Conservation (phyloP, 2,888 invertebrate species). For the Rhimphoctona megacephalus region DNA sequence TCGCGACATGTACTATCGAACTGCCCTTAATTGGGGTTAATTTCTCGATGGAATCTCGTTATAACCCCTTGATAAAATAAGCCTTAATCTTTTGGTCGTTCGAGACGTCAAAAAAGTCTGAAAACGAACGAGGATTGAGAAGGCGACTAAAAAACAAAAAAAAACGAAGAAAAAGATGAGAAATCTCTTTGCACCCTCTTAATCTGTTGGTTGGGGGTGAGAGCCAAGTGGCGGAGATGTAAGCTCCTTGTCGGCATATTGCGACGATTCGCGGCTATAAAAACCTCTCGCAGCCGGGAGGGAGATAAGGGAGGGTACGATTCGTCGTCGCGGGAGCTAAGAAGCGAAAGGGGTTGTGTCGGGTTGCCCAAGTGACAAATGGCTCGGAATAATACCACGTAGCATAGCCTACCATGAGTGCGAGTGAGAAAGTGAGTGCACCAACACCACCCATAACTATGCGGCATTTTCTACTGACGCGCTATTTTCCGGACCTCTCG, state of each 20-base stretch:
- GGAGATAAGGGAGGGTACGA: constrained; percentile 59
- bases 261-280: constrained; percentile 84
- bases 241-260: constrained; percentile 84
- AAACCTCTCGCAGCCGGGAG: constrained; percentile 76
- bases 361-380: constrained; percentile 82
- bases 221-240: constrained; percentile 72
- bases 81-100: constrained; percentile 36
- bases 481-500: constrained; percentile 51
- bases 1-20: not conserved
- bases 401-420: constrained; percentile 61
- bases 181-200: constrained; percentile 81
- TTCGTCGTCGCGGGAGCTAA: constrained; percentile 70
- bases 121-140: constrained; percentile 26
- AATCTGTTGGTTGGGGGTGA: constrained; percentile 77
- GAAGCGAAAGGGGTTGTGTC: constrained; percentile 82
- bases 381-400: constrained; percentile 84
- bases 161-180: constrained; percentile 68
- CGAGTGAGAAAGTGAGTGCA: constrained; percentile 49
- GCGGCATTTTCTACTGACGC: constrained; percentile 57
- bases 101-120: constrained; percentile 29
- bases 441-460: constrained; percentile 54
- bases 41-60: constrained; percentile 6
- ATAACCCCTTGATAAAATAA: constrained; percentile 35
- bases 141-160: constrained; percentile 55
- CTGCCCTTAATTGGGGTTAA: not conserved